phyloP scores from a whole-genome alignment of 2,797 vertebrate genomes.

The Acanthurus tractus region DNA sequence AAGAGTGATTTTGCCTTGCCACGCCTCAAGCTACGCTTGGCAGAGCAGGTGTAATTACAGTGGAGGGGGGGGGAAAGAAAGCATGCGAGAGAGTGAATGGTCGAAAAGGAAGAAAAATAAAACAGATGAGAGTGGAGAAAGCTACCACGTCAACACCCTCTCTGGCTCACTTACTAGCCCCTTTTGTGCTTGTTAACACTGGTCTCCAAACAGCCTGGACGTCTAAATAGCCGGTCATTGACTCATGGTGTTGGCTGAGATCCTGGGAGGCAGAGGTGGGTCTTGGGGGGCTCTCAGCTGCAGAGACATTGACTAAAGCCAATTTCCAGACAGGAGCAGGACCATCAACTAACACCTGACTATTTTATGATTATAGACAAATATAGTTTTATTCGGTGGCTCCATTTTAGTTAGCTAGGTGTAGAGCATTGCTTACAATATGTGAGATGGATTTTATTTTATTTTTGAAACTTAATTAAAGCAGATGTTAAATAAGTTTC shows the following conservation, averaged over 20 bases:
- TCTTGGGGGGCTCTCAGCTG: conserved; percentile 41
- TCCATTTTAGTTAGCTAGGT: not conserved
- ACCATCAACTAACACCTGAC: not conserved
- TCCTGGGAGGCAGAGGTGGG: conserved; percentile 29
- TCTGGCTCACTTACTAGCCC: conserved; percentile 52
- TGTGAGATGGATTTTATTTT: too few species aligned
- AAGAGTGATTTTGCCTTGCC: conserved; percentile 78
- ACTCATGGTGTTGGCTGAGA: conserved; percentile 53
- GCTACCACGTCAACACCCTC: conserved; percentile 44
- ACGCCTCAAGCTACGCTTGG: conserved; percentile 80
- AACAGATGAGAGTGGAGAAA: conserved; percentile 53
- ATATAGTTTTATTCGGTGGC: conserved; percentile 2
- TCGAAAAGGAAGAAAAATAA: conserved; percentile 53
- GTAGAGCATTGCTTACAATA: not conserved
- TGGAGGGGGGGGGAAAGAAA: conserved; percentile 16
- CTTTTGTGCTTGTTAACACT: conserved; percentile 74
- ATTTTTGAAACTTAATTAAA: not conserved
- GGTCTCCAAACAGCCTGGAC: conserved; percentile 65
- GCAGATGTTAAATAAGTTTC: not conserved
- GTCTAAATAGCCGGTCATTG: conserved; percentile 65
- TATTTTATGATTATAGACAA: conserved; percentile 17
- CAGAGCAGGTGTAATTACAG: conserved; percentile 82
- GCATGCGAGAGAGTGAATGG: conserved; percentile 43
- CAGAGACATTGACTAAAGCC: conserved; percentile 27
- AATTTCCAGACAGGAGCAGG: conserved; percentile 42